These are phyloP conservation scores for Triplophysa siluroides DNA, from an alignment of 2,113 vertebrate species.

Conservation along the genomic window DNA sequence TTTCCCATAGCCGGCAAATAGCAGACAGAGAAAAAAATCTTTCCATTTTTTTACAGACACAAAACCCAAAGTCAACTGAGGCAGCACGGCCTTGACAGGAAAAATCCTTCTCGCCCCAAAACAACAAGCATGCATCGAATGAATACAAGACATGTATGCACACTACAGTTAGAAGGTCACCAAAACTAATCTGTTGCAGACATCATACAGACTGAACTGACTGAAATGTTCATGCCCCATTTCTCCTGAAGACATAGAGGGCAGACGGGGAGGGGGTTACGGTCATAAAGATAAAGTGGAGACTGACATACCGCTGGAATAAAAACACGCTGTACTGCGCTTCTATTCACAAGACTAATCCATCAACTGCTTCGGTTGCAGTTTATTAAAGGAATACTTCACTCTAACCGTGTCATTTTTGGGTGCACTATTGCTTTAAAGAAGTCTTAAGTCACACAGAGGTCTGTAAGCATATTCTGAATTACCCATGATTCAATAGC, in stretches of 20 bases:
- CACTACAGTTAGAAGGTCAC: background rate
- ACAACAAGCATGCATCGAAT: slow-evolving; percentile 6
- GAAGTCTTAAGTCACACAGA: background rate
- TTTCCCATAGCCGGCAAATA: slow-evolving; percentile 34
- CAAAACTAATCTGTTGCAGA: background rate
- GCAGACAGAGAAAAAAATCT: slow-evolving; percentile 42
- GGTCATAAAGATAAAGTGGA: slow-evolving; percentile 23
- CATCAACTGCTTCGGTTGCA: background rate
- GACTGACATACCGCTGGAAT: background rate
- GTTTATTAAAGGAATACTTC: slow-evolving; percentile 17
- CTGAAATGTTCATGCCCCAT: slow-evolving; percentile 48
- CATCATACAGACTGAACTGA: background rate
- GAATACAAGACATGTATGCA: background rate
- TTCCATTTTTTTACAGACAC: slow-evolving; percentile 38
- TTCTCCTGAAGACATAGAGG: slow-evolving; percentile 46
- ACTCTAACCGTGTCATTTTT: background rate
- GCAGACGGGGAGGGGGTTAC: slow-evolving; percentile 20
- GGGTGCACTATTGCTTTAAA: background rate
- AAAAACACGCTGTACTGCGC: slow-evolving; percentile 6
- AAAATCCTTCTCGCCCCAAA: slow-evolving; percentile 21
- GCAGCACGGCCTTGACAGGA: slow-evolving; percentile 24
- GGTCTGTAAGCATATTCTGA: slow-evolving; percentile 13
- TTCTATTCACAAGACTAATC: slow-evolving; percentile 31
- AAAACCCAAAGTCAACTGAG: slow-evolving; percentile 6
- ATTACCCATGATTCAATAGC: slow-evolving; percentile 35